A percentile compares a stretch with the other conserved stretches of the same genome.
phyloP scores from a whole-genome alignment of 2,113 vertebrate genomes.

The Zosterops pallidus region DNA sequence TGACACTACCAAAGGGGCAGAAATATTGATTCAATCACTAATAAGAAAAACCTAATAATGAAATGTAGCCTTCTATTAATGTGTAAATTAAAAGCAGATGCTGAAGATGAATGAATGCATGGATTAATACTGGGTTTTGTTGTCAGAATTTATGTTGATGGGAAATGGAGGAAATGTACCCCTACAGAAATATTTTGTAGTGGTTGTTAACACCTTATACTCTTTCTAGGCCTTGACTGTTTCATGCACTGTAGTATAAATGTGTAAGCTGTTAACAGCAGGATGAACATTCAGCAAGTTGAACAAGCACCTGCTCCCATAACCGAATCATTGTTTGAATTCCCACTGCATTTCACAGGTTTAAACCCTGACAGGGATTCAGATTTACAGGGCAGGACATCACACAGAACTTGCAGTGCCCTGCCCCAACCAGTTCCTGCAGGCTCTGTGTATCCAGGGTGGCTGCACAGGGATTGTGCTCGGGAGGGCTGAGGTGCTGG shows the following conservation, averaged over 20 bases:
- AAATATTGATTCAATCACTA: slow-evolving; percentile 14
- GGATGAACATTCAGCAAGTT: slow-evolving; percentile 64
- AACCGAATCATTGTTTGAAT: slow-evolving; percentile 63
- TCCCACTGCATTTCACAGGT: slow-evolving; percentile 58
- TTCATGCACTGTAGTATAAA: slow-evolving; percentile 57
- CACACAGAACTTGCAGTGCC: background rate
- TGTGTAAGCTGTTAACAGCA: slow-evolving; percentile 70
- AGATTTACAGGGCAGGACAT: slow-evolving; percentile 46
- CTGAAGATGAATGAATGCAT: slow-evolving; percentile 63
- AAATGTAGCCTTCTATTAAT: slow-evolving; percentile 24
- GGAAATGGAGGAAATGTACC: slow-evolving; percentile 76
- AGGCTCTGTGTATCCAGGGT: background rate
- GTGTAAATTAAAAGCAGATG: slow-evolving; percentile 71
- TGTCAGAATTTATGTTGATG: slow-evolving; percentile 76
- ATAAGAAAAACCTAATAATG: slow-evolving; percentile 27
- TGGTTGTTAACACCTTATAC: slow-evolving; percentile 77
- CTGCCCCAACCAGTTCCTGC: background rate
- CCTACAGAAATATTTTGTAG: slow-evolving; percentile 74
- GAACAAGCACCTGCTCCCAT: slow-evolving; percentile 61
- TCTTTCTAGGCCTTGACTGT: slow-evolving; percentile 54
- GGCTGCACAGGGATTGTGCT: background rate
- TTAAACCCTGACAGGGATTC: slow-evolving; percentile 43
- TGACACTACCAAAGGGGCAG: background rate
- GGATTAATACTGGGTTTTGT: slow-evolving; percentile 68
- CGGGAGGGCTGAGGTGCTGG: background rate